phyloP scores from a whole-genome alignment of 37 sponge, comb jelly and placozoan genomes.

The Geodia barretti region DNA sequence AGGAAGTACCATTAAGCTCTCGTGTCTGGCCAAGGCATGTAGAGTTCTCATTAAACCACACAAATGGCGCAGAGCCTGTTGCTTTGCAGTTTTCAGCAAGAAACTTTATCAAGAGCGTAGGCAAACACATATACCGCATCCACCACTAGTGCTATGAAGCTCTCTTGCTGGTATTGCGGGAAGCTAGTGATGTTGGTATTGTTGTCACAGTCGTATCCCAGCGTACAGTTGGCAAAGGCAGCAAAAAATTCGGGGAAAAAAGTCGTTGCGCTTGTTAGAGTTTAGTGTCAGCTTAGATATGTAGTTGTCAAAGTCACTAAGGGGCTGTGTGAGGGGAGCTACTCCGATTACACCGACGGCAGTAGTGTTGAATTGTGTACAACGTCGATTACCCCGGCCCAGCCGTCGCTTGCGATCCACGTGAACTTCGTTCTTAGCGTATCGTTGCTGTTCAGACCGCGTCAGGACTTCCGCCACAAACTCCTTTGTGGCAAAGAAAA shows the following conservation, averaged over 20 bases:
- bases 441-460: not conserved
- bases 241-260: conserved; percentile 74
- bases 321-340: conserved; percentile 44
- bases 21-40: conserved; percentile 45
- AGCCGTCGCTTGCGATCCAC: conserved; percentile 92
- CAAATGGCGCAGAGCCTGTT: conserved; percentile 14
- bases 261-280: conserved; percentile 66
- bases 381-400: conserved; percentile 49
- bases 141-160: conserved; percentile 68
- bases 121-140: conserved; percentile 90
- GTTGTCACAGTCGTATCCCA: conserved; percentile 4
- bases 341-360: conserved; percentile 52
- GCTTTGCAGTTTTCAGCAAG: conserved; percentile 66
- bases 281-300: conserved; percentile 58
- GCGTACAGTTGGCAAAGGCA: conserved; percentile 47
- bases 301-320: conserved; percentile 53
- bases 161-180: conserved; percentile 52
- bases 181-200: conserved; percentile 14
- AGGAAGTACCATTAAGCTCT: conserved; percentile 26
- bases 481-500: conserved; percentile 52
- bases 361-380: conserved; percentile 17
- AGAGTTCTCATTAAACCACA: conserved; percentile 24
- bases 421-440: conserved; percentile 28
- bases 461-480: conserved; percentile 21
- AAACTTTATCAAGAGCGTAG: conserved; percentile 68